Base-by-base conservation (phyloP, 2,888 invertebrate species). In the Phaonia tiefii region DNA sequence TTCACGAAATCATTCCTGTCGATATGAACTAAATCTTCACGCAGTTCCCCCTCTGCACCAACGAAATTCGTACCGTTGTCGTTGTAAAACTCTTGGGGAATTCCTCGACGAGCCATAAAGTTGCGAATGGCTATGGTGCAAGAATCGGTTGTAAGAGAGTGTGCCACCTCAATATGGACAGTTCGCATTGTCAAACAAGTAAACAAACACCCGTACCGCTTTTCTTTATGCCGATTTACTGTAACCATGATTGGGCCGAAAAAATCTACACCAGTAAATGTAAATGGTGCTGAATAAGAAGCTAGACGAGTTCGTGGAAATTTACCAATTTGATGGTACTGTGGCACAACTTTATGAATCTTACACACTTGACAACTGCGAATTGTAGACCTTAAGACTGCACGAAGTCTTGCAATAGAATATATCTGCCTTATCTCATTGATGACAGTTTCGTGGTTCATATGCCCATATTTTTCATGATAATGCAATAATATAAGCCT, bases 101-200 rank as follows among this genome's bases (percentile, higher is more conserved):
- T 75, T 13, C 82, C 83, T 13, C 79, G 66, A 5, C 79, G 73
- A 10, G 76, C 60, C 1, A 76, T 73, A 39, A 80, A 75, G 42
- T 60, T 67, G 2, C 54, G 69, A 8, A 66, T 72, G 17, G 66
- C 66, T 22, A 67, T n/a, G 42, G 60, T 66, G 10, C 66, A 66
- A 13, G 71, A 71, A 8, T 13, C 60, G 0, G 44, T 71, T 10
- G 56, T 65, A 17, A 56, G 17, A 1, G 63, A 71, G n/a, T 65
- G 46, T 1, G 83, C 83, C 0, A 83, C 46, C 15, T 83, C 82
- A 4, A 84, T 25, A 51, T 84, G 83, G 1, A 81, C 39, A 1
- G 83, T 84, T 22, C 85, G 66, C n/a, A 78, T 73, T 1, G 83
- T 83, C 15, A 81, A 58, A 31, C 84, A 83, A 2, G 81, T 82